A percentile compares a stretch with the other conserved stretches of the same genome.
Conservation (phyloP, 2,113 vertebrate species). For the Pimephales promelas region DNA sequence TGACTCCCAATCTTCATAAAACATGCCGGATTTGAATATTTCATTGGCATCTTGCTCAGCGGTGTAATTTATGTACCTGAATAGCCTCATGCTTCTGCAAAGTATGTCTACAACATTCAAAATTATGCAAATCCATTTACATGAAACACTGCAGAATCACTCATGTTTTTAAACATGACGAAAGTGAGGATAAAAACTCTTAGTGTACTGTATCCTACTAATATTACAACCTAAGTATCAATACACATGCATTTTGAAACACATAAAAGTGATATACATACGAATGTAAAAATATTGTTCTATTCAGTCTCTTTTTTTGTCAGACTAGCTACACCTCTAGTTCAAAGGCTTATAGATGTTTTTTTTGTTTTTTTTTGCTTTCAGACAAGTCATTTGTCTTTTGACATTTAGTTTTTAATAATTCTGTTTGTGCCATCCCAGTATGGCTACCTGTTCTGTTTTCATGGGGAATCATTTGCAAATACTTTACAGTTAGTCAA, state of each 20-base stretch:
- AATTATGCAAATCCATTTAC: constrained; percentile 36
- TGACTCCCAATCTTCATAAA: background rate
- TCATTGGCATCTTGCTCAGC: background rate
- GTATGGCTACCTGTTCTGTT: background rate
- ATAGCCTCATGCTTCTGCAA: constrained; percentile 24
- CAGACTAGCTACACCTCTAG: background rate
- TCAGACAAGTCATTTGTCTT: background rate
- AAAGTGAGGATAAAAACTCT: background rate
- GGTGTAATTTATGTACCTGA: constrained; percentile 7
- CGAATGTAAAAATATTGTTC: background rate
- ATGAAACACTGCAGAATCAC: constrained; percentile 21
- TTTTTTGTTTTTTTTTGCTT: background rate
- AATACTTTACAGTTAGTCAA: background rate
- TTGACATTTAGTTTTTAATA: background rate
- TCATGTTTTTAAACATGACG: constrained; percentile 6
- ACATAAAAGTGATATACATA: background rate
- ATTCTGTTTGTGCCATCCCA: background rate
- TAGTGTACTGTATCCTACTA: background rate
- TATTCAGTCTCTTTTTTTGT: background rate
- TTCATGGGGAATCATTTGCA: background rate
- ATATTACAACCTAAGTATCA: background rate
- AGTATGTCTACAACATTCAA: constrained; percentile 35
- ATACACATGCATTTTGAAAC: background rate
- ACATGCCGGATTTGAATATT: constrained; percentile 26
- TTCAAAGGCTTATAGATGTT: background rate